Evolutionary conservation across 2,888 invertebrate species (phyloP).

Genomic region (Craniophora ligustri): DNA sequence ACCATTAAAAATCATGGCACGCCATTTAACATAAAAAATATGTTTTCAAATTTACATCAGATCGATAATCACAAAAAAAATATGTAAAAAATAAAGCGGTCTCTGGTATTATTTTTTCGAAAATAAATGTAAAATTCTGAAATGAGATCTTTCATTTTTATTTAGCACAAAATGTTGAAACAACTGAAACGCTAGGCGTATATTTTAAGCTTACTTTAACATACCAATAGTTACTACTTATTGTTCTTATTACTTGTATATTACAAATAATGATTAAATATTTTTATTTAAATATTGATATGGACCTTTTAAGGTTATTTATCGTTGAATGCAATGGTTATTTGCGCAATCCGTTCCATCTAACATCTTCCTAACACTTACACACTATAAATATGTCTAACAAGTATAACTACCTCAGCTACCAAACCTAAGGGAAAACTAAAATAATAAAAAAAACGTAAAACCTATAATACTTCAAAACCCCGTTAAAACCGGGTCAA

Average conservation of each 20-base stretch:
- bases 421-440: conserved; percentile 67
- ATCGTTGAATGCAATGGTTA: conserved; percentile 77
- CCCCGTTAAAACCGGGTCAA: conserved; percentile 85
- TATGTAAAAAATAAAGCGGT: conserved; percentile 49
- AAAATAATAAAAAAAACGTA: conserved; percentile 65
- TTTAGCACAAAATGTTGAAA: conserved; percentile 35
- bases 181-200: conserved; percentile 82
- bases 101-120: conserved; percentile 44
- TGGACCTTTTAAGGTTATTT: conserved; percentile 86
- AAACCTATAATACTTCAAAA: conserved; percentile 85
- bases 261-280: conserved; percentile 85
- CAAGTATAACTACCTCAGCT: conserved; percentile 74
- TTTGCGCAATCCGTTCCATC: conserved; percentile 70
- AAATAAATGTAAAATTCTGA: conserved; percentile 47
- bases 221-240: conserved; percentile 82
- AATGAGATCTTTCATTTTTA: conserved; percentile 52
- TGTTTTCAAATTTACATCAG: conserved; percentile 60
- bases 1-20: conserved; percentile 58
- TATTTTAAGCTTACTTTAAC: conserved; percentile 65
- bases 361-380: conserved; percentile 69
- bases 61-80: conserved; percentile 64
- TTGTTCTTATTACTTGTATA: conserved; percentile 82
- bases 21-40: conserved; percentile 55
- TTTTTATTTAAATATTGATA: conserved; percentile 85
- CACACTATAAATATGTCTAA: conserved; percentile 69